Base-by-base conservation (phyloP, 2,113 vertebrate species). In the Boulengeromyrus knoepffleri region DNA sequence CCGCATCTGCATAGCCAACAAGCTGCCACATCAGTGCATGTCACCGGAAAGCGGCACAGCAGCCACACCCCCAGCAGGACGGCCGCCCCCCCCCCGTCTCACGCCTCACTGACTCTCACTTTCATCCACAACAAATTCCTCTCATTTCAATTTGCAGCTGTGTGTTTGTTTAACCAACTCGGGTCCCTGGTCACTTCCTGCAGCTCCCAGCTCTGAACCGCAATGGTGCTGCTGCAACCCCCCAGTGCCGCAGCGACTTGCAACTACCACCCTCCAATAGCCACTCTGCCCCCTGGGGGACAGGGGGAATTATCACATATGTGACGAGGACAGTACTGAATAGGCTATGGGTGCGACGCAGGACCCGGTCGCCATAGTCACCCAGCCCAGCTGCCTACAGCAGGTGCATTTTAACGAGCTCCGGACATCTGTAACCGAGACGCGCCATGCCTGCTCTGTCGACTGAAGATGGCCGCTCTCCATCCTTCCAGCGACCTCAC, bases 101-200 rank as follows among this genome's bases (percentile, higher is more conserved):
- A 53, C 70, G 21, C 90, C 87, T 87, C 52, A 2, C 88, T 6
- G 31, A 12, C 52, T 1, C 91, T 91, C 91, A 91, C 94, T 95
- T 91, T 96, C 95, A 95, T 92, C 91, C 90, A 21, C 91, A 92
- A 62, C 24, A n/a, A n/a, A 62, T n/a, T 62, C 24, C 21, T 62
- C 24, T 62, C 56, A 12, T 62, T 62, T 62, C 56, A 24, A 62
- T 62, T 62, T n/a, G 56, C 24, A n/a, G 56, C 56, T 62, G 56
- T 62, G 24, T n/a, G 56, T 62, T 62, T 62, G 56, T 62, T 62
- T 62, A 62, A 62, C 56, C 56, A 62, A n/a, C 56, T 62, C 56
- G 3, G 56, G 56, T 70, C n/a, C 62, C 62, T 5, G n/a, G 62
- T 70, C 62, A 5, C 10, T 27, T 70, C 62, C n/a, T 27, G 62